phyloP scores from a whole-genome alignment of 2,888 invertebrate genomes.

The Altica lythri region DNA sequence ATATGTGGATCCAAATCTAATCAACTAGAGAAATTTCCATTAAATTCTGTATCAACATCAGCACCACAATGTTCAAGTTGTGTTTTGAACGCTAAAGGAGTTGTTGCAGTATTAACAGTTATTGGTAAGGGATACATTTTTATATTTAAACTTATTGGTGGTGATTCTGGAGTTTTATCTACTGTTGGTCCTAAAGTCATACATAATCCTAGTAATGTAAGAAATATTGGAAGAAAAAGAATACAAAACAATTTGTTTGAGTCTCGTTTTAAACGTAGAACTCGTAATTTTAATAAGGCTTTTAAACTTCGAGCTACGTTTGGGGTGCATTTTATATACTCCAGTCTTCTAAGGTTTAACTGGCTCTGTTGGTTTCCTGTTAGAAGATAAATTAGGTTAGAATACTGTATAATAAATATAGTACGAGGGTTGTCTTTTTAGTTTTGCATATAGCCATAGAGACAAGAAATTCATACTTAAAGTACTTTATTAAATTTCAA shows the following conservation, averaged over 20 bases:
- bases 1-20: slow-evolving; percentile 68
- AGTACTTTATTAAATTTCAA: no score
- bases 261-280: slow-evolving; percentile 68
- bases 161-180: slow-evolving; percentile 66
- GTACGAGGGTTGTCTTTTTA: no score
- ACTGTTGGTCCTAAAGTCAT: slow-evolving; percentile 56
- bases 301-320: slow-evolving; percentile 67
- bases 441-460: no score
- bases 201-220: slow-evolving; percentile 72
- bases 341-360: no score
- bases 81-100: slow-evolving; percentile 48
- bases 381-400: no score
- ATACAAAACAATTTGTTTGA: slow-evolving; percentile 73
- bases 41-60: slow-evolving; percentile 58
- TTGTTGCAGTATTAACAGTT: slow-evolving; percentile 65
- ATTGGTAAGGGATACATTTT: slow-evolving; percentile 66
- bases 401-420: no score
- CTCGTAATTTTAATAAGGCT: slow-evolving; percentile 69
- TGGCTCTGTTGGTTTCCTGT: no score
- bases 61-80: slow-evolving; percentile 52
- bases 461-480: no score
- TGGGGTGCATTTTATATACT: slow-evolving; percentile 68
- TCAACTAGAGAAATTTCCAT: slow-evolving; percentile 69
- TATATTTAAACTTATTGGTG: slow-evolving; percentile 66
- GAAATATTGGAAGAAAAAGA: slow-evolving; percentile 71